Percentiles rank a stretch among this genome's conserved stretches.
These are phyloP conservation scores for Ryuthela nishihirai DNA, from an alignment of 2,888 invertebrate species.

Conservation along the genomic window DNA sequence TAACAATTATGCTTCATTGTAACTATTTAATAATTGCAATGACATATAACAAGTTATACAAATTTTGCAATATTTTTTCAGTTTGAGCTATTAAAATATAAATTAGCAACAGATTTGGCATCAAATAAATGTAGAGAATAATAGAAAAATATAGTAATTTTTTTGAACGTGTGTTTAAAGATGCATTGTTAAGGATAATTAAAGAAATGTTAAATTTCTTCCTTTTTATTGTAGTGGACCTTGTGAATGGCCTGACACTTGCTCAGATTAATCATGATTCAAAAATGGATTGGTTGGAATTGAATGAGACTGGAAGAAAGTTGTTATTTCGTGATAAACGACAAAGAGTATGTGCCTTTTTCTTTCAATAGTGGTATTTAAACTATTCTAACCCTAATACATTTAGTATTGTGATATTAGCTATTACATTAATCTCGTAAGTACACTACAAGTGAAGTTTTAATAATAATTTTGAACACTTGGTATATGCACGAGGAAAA, in stretches of 20 bases:
- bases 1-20: too few species aligned
- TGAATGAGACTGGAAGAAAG: conserved; percentile 90
- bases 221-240: conserved; percentile 57
- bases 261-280: conserved; percentile 86
- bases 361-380: conserved; percentile 53
- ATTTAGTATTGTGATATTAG: too few species aligned
- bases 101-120: too few species aligned
- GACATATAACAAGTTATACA: too few species aligned
- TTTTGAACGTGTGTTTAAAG: not conserved
- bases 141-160: not conserved
- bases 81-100: too few species aligned
- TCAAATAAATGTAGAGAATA: not conserved
- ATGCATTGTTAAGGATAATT: not conserved
- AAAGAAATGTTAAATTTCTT: conserved; percentile 6
- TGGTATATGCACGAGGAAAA: too few species aligned
- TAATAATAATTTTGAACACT: too few species aligned
- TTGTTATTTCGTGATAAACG: conserved; percentile 87
- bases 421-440: too few species aligned
- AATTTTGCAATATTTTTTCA: too few species aligned
- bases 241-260: conserved; percentile 59
- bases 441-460: too few species aligned
- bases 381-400: too few species aligned
- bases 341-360: conserved; percentile 61
- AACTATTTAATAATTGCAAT: too few species aligned
- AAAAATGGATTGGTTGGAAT: conserved; percentile 94